Evolutionary conservation across 2,797 vertebrate species (phyloP).

Genomic region (Psittacula echo): DNA sequence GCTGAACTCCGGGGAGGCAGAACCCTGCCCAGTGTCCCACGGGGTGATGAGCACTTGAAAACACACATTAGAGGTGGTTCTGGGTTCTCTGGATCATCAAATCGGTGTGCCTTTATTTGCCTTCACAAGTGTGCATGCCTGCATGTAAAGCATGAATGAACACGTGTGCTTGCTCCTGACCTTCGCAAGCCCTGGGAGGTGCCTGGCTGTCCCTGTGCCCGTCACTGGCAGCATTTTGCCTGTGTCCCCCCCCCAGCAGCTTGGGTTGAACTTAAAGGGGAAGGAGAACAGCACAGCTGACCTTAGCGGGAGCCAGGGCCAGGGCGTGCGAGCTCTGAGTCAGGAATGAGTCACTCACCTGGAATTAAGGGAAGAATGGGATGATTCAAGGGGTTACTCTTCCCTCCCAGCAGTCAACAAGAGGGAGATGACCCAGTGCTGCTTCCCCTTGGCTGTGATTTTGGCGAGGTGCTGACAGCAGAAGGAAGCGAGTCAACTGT

Average conservation of each 20-base stretch:
- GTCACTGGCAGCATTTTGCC: neutral
- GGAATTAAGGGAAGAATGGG: neutral
- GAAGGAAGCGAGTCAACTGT: neutral
- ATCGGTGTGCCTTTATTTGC: neutral
- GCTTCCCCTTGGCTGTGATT: neutral
- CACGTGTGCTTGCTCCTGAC: neutral
- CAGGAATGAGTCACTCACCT: neutral
- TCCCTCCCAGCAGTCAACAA: neutral
- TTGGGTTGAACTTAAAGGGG: neutral
- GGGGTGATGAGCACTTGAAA: neutral
- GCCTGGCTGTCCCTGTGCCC: neutral
- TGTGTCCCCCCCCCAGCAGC: neutral
- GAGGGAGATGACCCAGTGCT: neutral
- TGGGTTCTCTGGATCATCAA: neutral
- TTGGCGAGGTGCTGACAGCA: neutral
- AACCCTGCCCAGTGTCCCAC: neutral
- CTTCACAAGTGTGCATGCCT: neutral
- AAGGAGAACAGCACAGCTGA: neutral
- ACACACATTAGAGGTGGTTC: neutral
- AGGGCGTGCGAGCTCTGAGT: neutral
- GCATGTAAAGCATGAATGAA: neutral
- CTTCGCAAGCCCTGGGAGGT: neutral
- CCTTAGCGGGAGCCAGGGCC: neutral
- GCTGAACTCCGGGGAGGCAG: neutral
- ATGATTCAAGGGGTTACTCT: neutral